Conservation (phyloP, 2,888 invertebrate species). For the Philonicus albiceps region DNA sequence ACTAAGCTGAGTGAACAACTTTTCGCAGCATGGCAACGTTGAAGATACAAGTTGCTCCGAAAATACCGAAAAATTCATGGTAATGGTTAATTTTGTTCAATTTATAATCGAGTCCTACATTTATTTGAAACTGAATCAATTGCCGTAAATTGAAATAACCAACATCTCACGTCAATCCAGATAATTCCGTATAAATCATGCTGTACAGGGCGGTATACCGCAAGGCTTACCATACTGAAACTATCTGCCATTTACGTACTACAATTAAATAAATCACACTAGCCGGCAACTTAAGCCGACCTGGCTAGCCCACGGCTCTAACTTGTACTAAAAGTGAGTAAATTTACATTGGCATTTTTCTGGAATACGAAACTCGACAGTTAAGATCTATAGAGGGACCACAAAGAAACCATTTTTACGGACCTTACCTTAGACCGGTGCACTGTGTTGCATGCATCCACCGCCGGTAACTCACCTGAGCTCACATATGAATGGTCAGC, state of each 20-base stretch:
- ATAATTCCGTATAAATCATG: slow-evolving; percentile 34
- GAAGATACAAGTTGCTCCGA: not conserved
- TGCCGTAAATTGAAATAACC: slow-evolving; percentile 28
- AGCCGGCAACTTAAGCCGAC: slow-evolving; percentile 31
- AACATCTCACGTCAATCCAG: slow-evolving; percentile 16
- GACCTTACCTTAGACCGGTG: not conserved
- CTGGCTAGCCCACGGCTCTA: slow-evolving; percentile 22
- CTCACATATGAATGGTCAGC: slow-evolving; percentile 20
- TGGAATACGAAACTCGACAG: slow-evolving; percentile 13
- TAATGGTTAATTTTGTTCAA: not conserved
- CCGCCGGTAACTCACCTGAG: slow-evolving; percentile 25
- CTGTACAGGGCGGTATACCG: slow-evolving; percentile 28
- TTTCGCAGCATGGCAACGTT: not conserved
- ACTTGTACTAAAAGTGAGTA: slow-evolving; percentile 30
- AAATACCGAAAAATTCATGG: not conserved
- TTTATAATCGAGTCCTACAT: slow-evolving; percentile 16
- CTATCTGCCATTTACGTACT: slow-evolving; percentile 28
- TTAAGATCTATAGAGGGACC: slow-evolving; percentile 30
- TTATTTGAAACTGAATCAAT: slow-evolving; percentile 5
- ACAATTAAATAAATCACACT: slow-evolving; percentile 37
- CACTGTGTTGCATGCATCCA: not conserved
- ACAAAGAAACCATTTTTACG: slow-evolving; percentile 23
- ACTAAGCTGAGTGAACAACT: not conserved
- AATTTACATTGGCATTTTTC: slow-evolving; percentile 21
- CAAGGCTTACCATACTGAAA: slow-evolving; percentile 16